Evolutionary conservation across 1,140 invertebrate genomes (phyloP).

Genomic region (Caenorhabditis inopinata): DNA sequence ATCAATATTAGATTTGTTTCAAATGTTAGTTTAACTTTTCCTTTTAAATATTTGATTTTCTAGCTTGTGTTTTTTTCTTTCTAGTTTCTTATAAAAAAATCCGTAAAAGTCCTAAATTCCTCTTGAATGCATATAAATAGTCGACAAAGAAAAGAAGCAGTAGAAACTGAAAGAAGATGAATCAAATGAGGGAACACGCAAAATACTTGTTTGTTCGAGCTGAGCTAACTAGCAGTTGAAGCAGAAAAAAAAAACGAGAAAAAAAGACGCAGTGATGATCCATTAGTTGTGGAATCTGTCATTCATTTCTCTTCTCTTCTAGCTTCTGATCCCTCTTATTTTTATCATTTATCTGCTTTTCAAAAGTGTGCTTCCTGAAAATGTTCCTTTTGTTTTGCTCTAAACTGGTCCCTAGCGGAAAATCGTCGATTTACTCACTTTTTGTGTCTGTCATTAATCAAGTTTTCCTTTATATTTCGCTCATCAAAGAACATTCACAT

Average conservation of each 20-base stretch:
- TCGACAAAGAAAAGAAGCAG: background rate
- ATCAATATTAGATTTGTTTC: too few relatives aligned
- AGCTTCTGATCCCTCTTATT: background rate
- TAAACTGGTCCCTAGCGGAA: constrained; percentile 3
- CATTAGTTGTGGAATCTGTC: too few relatives aligned
- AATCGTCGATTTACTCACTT: background rate
- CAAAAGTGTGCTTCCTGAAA: background rate
- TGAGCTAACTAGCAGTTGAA: background rate
- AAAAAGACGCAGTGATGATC: too few relatives aligned
- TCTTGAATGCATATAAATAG: background rate
- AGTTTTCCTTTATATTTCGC: background rate
- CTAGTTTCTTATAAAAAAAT: too few relatives aligned
- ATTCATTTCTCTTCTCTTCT: background rate
- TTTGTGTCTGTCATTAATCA: background rate
- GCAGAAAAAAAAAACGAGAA: background rate
- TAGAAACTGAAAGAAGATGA: background rate
- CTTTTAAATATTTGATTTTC: too few relatives aligned
- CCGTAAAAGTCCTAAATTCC: background rate
- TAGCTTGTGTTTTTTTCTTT: too few relatives aligned
- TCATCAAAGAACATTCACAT: background rate
- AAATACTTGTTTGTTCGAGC: constrained; percentile 2
- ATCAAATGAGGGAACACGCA: constrained; percentile 20
- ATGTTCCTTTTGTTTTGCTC: background rate
- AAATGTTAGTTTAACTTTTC: too few relatives aligned
- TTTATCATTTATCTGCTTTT: background rate